These are phyloP conservation scores for Trichosurus vulpecula DNA, from an alignment of 2,797 vertebrate species.

Conservation along the genomic window DNA sequence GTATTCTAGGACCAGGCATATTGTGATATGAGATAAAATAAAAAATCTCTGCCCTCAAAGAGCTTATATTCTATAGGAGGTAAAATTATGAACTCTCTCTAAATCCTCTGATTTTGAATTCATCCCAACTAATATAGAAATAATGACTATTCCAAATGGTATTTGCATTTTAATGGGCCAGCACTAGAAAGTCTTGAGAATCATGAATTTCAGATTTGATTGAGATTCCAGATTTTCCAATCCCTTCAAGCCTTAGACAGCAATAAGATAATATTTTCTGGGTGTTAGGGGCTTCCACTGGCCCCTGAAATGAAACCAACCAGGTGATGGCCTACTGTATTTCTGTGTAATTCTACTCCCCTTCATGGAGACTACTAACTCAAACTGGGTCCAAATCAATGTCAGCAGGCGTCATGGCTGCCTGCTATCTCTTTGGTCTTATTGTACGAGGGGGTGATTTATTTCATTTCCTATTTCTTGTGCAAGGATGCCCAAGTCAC, in stretches of 20 bases:
- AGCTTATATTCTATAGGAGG: background rate
- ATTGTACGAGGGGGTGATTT: constrained; percentile 68
- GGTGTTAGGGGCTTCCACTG: background rate
- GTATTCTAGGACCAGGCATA: background rate
- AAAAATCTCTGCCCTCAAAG: background rate
- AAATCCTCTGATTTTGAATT: constrained; percentile 5
- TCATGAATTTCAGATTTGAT: background rate
- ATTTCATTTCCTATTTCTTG: constrained; percentile 65
- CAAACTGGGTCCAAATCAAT: background rate
- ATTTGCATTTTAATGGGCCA: constrained; percentile 10
- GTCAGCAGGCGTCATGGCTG: constrained; percentile 10
- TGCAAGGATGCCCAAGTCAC: constrained; percentile 49
- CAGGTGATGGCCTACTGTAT: background rate
- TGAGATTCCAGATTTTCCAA: background rate
- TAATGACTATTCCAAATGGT: constrained; percentile 36
- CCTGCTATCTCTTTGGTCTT: constrained; percentile 56
- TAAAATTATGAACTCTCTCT: background rate
- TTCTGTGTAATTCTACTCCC: background rate
- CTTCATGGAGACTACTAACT: background rate
- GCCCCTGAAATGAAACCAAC: background rate
- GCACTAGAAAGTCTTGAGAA: background rate
- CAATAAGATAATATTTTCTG: background rate
- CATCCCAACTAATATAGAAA: constrained; percentile 28
- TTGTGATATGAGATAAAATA: background rate
- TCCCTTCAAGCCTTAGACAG: background rate